Conservation (phyloP, 2,888 invertebrate genomes). For the Latrodectus elegans region DNA sequence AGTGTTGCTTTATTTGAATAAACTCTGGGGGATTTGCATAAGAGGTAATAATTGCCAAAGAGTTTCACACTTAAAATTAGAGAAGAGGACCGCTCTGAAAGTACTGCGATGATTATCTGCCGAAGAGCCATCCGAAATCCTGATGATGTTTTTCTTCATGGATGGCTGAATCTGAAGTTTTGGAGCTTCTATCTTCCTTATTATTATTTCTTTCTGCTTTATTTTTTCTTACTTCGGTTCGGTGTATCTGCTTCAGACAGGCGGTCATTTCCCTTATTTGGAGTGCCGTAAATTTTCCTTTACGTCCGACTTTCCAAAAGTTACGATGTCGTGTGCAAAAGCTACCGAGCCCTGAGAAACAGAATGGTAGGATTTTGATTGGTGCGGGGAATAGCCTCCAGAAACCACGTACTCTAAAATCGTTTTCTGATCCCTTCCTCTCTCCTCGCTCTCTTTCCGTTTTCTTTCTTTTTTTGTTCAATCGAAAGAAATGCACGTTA, state of each 20-base stretch:
- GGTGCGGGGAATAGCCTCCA: conserved; percentile 11
- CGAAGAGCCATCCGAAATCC: conserved; percentile 46
- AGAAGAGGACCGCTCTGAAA: no score
- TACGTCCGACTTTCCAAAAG: conserved; percentile 41
- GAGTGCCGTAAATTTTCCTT: conserved; percentile 58
- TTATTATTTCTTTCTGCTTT: conserved; percentile 7
- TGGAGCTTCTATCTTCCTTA: conserved; percentile 23
- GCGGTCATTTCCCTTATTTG: conserved; percentile 63
- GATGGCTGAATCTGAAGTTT: conserved; percentile 43
- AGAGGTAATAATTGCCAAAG: no score
- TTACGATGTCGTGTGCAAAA: conserved; percentile 49
- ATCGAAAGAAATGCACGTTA: no score
- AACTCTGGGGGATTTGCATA: no score
- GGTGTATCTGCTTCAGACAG: conserved; percentile 19
- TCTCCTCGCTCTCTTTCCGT: neutral
- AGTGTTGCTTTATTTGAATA: no score
- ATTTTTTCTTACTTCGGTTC: conserved; percentile 24
- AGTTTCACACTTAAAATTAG: no score
- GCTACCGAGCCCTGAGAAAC: conserved; percentile 22
- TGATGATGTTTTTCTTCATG: conserved; percentile 64
- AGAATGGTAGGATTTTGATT: conserved; percentile 20
- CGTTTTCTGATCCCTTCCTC: neutral
- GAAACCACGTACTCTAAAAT: neutral
- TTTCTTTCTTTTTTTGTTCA: neutral
- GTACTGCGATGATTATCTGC: conserved; percentile 31